Evolutionary conservation across 2,888 invertebrate genomes (phyloP), one percentile per base, ranked within the genome.

Genomic region (Agrochola lychnidis): DNA sequence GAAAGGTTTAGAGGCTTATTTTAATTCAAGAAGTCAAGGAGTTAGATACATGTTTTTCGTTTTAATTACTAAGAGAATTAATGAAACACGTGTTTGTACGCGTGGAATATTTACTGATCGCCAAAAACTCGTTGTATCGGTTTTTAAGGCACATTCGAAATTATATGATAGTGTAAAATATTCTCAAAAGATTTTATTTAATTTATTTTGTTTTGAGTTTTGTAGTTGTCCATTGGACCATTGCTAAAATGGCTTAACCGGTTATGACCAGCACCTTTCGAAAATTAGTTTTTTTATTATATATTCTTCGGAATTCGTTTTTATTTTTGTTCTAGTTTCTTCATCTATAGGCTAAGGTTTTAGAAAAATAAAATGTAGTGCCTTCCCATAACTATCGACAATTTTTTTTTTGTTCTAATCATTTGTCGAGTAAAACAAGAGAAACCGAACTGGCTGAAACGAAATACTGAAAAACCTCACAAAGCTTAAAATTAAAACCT

Each of bases 211-310:
- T 40, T 67, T 79, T 67, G 30, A 40, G 45, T 64, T 73, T 82
- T 64, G 36, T 63, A 61, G 51, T 78, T 64, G 70, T 42, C 22
- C 14, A 53, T 70, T 51, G 12, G 70, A 42, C 22, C 16, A 53
- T 70, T 51, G 12, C 45, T 48, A 66, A 81, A 63, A 70, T 69
- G 1, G 25, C 5, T 30, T 6, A 73, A 73, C 76, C 30, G 67
- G 84, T 64, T 80, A 56, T 51, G 61, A 80, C 36, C 30, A 45
- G 19, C n/a, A 30, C 57, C 9, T 70, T 84, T 76, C 30, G 16
- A 40, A 77, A 70, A 61, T 45, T 45, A 0, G 0, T 16, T 51
- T 61, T 36, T 72, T 73, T 40, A 45, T 14, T n/a, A 3, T 25
- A 1, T 48, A 9, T 30, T 45, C 14, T 64, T 53, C 4, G 12